Conservation (phyloP, 2,797 vertebrate genomes). For the Fringilla coelebs region DNA sequence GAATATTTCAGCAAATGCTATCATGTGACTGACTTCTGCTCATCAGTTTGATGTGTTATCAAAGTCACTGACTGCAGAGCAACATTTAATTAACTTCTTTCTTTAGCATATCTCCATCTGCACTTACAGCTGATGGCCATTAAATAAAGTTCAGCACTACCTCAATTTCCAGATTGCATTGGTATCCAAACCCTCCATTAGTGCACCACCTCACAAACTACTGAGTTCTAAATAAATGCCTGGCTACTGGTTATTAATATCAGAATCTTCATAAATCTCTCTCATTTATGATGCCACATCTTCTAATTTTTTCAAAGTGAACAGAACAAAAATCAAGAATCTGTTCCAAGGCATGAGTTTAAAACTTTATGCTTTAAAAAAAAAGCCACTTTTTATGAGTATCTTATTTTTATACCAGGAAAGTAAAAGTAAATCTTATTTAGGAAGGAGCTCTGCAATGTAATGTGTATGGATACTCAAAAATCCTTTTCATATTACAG, state of each 20-base stretch:
- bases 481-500: neutral
- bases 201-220: neutral
- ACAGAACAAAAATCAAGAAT: neutral
- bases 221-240: neutral
- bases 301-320: neutral
- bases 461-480: neutral
- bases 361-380: neutral
- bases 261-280: neutral
- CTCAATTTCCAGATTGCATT: neutral
- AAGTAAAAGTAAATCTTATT: neutral
- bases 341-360: neutral
- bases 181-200: neutral
- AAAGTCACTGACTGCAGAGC: neutral
- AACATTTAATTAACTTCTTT: neutral
- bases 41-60: neutral
- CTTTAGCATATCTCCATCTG: neutral
- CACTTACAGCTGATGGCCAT: neutral
- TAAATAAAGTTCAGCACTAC: neutral
- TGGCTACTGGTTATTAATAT: neutral
- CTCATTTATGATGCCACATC: neutral
- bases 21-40: neutral
- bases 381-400: rapidly evolving
- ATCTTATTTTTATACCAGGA: neutral
- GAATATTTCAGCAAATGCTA: neutral
- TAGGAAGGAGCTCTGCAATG: neutral